These are phyloP conservation scores for Zaprionus gabonicus DNA, from an alignment of 1,140 invertebrate genomes.

Conservation along the genomic window DNA sequence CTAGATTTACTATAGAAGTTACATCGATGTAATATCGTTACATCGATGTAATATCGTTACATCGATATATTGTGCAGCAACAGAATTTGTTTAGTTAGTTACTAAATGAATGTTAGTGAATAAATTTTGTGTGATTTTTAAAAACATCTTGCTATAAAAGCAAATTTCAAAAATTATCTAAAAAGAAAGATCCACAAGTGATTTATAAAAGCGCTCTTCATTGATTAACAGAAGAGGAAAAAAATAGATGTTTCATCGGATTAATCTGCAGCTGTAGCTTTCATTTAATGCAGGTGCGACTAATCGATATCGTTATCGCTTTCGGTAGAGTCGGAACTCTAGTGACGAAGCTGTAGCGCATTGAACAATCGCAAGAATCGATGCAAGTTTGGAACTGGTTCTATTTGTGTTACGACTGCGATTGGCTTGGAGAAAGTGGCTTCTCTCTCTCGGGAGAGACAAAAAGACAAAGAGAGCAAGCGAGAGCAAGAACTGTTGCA, in stretches of 20 bases:
- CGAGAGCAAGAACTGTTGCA: constrained; percentile 2
- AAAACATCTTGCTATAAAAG: too few relatives aligned
- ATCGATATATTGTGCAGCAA: too few relatives aligned
- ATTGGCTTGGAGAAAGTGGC: constrained; percentile 11
- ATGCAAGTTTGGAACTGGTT: constrained; percentile 30
- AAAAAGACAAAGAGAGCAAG: not conserved
- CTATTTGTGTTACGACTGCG: constrained; percentile 9
- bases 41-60: too few relatives aligned
- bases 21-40: too few relatives aligned
- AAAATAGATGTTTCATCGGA: not conserved
- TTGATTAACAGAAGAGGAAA: too few relatives aligned
- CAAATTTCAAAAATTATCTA: too few relatives aligned
- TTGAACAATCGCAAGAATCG: constrained; percentile 6
- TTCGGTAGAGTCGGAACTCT: constrained; percentile 14
- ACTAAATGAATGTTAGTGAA: too few relatives aligned
- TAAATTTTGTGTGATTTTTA: too few relatives aligned
- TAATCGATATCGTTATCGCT: constrained; percentile 6
- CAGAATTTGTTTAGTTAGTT: too few relatives aligned
- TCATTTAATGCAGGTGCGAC: not conserved
- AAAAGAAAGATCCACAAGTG: too few relatives aligned
- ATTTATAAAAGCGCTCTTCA: too few relatives aligned
- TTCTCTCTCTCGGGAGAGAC: not conserved
- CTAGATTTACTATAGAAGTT: too few relatives aligned
- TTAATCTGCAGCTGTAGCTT: not conserved
- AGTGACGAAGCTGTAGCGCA: constrained; percentile 22